Conservation (phyloP, 1,140 invertebrate genomes). For the Battus philenor region DNA sequence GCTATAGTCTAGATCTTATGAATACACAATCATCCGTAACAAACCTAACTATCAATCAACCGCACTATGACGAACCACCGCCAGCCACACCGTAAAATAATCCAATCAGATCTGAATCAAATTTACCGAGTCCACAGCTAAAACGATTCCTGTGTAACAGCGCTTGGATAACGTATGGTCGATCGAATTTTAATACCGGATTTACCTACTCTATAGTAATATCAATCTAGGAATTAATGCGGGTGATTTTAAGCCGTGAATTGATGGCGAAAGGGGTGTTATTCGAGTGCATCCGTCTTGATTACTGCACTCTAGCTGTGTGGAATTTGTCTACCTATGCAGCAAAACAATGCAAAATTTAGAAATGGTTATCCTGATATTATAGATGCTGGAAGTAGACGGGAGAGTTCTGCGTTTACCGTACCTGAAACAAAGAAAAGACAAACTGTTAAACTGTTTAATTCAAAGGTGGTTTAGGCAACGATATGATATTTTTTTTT, state of each 20-base stretch:
- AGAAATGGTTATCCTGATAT: conserved; percentile 15
- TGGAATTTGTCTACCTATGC: conserved; percentile 3
- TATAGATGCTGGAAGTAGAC: no score
- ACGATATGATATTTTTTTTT: no score
- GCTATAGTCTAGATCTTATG: neutral
- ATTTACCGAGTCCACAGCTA: conserved; percentile 44
- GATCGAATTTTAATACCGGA: conserved; percentile 65
- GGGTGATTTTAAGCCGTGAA: conserved; percentile 32
- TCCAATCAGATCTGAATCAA: conserved; percentile 34
- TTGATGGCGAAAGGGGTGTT: conserved; percentile 19
- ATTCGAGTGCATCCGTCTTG: conserved; percentile 20
- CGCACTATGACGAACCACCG: conserved; percentile 1
- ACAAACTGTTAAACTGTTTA: no score
- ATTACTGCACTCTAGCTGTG: conserved; percentile 7
- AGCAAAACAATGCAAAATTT: conserved; percentile 21
- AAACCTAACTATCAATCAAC: neutral
- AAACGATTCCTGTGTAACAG: conserved; percentile 56
- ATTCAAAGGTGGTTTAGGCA: no score
- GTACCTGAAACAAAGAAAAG: conserved; percentile 24
- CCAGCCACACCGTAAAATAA: conserved; percentile 16
- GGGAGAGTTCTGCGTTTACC: no score
- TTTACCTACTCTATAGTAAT: conserved; percentile 57
- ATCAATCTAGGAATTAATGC: conserved; percentile 32
- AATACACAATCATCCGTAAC: neutral
- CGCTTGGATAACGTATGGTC: conserved; percentile 55